Conservation (phyloP, 2,113 vertebrate species). For the Ardeotis arabs region DNA sequence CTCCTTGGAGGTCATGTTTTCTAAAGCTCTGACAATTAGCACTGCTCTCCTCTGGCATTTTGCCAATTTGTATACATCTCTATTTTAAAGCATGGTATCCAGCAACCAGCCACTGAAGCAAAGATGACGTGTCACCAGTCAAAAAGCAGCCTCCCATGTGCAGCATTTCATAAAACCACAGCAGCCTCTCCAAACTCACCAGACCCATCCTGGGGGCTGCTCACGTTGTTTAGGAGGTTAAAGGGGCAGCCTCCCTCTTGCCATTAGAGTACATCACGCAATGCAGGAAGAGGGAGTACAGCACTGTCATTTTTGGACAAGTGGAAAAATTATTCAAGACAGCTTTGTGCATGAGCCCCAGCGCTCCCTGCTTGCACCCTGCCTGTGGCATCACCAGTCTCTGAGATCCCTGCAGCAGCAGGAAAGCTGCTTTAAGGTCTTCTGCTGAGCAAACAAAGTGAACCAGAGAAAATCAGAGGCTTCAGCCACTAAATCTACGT, state of each 20-base stretch:
- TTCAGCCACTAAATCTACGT: not conserved
- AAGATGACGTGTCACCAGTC: not conserved
- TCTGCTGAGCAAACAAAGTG: slow-evolving; percentile 39
- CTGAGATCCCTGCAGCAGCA: slow-evolving; percentile 7
- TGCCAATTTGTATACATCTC: slow-evolving; percentile 35
- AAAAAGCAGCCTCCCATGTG: not conserved
- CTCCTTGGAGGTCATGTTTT: slow-evolving; percentile 34
- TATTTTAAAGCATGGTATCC: slow-evolving; percentile 3
- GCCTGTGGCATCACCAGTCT: not conserved
- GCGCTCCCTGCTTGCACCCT: not conserved
- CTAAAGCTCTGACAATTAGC: slow-evolving; percentile 50
- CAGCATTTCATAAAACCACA: not conserved
- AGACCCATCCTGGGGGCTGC: not conserved
- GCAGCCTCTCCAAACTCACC: not conserved
- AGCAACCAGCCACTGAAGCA: not conserved
- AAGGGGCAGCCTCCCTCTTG: not conserved
- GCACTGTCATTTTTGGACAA: not conserved
- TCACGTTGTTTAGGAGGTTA: not conserved
- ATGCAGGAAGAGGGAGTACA: not conserved
- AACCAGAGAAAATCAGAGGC: not conserved
- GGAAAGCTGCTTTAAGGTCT: slow-evolving; percentile 14
- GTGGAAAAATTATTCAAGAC: not conserved
- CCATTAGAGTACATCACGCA: fast-evolving
- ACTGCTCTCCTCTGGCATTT: slow-evolving; percentile 14
- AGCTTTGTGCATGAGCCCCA: slow-evolving; percentile 14